Evolutionary conservation across 2,888 invertebrate genomes (phyloP), one percentile per base, ranked within the genome.

Genomic region (Gordius sp.): DNA sequence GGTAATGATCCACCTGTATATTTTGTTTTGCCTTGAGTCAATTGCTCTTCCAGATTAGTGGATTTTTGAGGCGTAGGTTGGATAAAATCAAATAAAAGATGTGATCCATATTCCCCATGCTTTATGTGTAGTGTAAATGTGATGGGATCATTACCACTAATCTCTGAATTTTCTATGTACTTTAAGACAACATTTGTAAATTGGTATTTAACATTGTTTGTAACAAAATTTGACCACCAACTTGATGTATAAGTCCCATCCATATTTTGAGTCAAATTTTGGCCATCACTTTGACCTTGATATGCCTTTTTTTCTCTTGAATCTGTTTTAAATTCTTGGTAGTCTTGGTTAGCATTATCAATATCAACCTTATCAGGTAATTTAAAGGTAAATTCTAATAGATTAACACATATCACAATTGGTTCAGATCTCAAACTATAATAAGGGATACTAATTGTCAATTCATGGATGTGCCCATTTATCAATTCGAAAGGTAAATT

Each of bases 381-480:
- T 47, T 47, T 47, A 47, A 47, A 47, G 13, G 47, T 47, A 47
- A 47, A 47, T 23, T 47, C 47, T 20, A 47, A 20, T 4, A 47
- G 23, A 47, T 47, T 47, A 18, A 47, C n/a, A 47, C 23, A 18
- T 4, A 47, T 20, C 4, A 47, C 20, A 4, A 47, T 47, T n/a
- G 47, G 20, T 4, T 47, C 47, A 47, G 47, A 18, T n/a, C n/a
- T 18, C 20, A 47, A 47, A n/a, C n/a, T 18, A n/a, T 13, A 18
- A 20, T 47, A 47, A 20, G 47, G 47, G 8, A 47, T 47, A 23
- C 23, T 47, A 47, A 47, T 23, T n/a, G 23, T 20, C 47, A 47
- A 47, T 47, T 47, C 47, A 47, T 47, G 47, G 20, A 47, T 20
- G 20, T 47, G 47, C 47, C 47, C 47, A n/a, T 47, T 47, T n/a